Evolutionary conservation across 2,113 vertebrate species (phyloP), one percentile per base, ranked within the genome.

Genomic region (Marmota monax): DNA sequence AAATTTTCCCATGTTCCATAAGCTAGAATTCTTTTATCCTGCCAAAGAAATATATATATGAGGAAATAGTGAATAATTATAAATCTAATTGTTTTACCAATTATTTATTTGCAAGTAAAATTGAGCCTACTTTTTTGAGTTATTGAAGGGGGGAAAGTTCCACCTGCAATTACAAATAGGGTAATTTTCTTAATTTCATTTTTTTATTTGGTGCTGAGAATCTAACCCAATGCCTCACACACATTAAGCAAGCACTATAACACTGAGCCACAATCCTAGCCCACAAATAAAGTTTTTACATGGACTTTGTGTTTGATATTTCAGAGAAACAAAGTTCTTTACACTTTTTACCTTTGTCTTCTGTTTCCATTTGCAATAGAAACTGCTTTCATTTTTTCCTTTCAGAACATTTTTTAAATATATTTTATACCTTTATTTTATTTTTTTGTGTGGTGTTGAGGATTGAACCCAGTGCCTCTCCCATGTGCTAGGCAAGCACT

Each of bases 31-130:
- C 73, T 86, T 95, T 48, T 58, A 34, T 7, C 18, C 22, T 84
- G 48, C 78, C 45, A 51, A 87, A 88, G 58, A 87, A 73, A 48
- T 2, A 27, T 42, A 42, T 34, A 29, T 22, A 65, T 48, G 39
- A 78, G 20, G 69, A 53, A 29, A 61, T 51, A 73, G 34, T 89
- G 20, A 22, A 58, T 58, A 78, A 45, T 72, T 76, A 76, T 92
- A 27, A 85, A 72, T 37, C 9, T 32, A 37, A 89, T 87, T 84
- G 16, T 77, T 65, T 84, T 77, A 70, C n/a, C 56, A n/a, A 13
- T 63, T 79, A 39, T 10, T 89, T 89, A 82, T 7, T 78, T 53
- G 27, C 12, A 96, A 39, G 4, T 82, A 88, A 94, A 85, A 85
- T 37, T 65, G 58, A 78, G 80, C 11, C 17, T 85, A 22, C 13